These are phyloP conservation scores for Amphipyra tragopoginis DNA, from an alignment of 2,888 invertebrate species.

Conservation along the genomic window DNA sequence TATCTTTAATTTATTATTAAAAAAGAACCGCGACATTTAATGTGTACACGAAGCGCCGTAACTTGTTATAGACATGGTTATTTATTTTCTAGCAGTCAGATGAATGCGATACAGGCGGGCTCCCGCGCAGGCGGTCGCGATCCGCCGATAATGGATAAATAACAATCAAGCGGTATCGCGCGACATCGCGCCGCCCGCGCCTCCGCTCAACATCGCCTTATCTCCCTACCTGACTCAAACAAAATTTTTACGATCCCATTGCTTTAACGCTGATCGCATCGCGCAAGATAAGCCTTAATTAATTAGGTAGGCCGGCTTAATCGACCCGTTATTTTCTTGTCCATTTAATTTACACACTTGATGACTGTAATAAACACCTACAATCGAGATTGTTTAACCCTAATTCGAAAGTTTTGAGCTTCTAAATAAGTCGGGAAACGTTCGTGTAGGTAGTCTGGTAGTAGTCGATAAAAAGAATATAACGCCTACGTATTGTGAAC, in stretches of 20 bases:
- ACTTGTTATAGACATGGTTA: conserved; percentile 64
- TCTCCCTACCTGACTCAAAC: conserved; percentile 72
- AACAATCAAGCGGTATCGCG: conserved; percentile 80
- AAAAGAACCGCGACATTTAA: conserved; percentile 20
- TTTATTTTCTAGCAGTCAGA: conserved; percentile 72
- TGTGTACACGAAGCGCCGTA: conserved; percentile 31
- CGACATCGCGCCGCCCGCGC: conserved; percentile 70
- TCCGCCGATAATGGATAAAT: conserved; percentile 80
- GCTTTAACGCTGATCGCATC: conserved; percentile 75
- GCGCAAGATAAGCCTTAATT: conserved; percentile 77
- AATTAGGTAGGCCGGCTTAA: conserved; percentile 78
- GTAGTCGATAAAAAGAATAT: conserved; percentile 47
- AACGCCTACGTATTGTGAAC: conserved; percentile 41
- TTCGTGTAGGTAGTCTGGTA: conserved; percentile 42
- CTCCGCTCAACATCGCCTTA: conserved; percentile 60
- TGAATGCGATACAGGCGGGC: conserved; percentile 68
- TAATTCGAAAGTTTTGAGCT: conserved; percentile 71
- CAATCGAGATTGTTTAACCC: conserved; percentile 73
- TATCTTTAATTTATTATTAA: conserved; percentile 26
- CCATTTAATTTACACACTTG: conserved; percentile 79
- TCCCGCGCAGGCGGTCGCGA: conserved; percentile 76
- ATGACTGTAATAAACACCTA: conserved; percentile 79
- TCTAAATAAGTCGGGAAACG: conserved; percentile 49
- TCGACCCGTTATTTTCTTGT: conserved; percentile 78
- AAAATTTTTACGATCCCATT: conserved; percentile 78